phyloP scores from a whole-genome alignment of 2,113 vertebrate genomes.

The Siniperca knerii region DNA sequence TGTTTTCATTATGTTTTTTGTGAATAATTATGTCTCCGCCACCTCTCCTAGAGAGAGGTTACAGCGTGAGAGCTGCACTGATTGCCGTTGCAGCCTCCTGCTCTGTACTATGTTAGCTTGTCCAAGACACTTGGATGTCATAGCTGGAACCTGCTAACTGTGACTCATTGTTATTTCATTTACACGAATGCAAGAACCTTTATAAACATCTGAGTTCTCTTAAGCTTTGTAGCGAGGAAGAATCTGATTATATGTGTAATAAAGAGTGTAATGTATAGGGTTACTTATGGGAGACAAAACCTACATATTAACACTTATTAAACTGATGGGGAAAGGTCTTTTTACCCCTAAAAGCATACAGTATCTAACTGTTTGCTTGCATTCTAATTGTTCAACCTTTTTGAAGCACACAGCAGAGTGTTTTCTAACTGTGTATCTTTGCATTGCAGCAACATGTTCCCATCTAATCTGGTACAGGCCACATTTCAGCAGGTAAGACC shows the following conservation, averaged over 20 bases:
- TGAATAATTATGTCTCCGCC: neutral
- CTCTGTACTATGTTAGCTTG: neutral
- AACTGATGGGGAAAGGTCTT: no score
- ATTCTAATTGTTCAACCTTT: neutral
- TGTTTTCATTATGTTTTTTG: neutral
- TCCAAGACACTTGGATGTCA: neutral
- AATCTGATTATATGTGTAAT: neutral
- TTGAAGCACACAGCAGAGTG: neutral
- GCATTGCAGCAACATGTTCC: slow-evolving; percentile 95
- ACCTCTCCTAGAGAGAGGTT: neutral
- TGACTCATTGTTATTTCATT: neutral
- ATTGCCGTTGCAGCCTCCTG: neutral
- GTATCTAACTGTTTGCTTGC: neutral
- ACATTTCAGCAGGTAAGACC: slow-evolving; percentile 95
- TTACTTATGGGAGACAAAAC: neutral
- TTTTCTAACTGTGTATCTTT: slow-evolving; percentile 13
- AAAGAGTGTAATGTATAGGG: neutral
- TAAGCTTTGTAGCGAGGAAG: neutral
- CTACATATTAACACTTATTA: neutral
- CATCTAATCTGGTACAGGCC: slow-evolving; percentile 95
- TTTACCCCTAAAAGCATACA: neutral
- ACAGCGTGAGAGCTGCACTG: neutral
- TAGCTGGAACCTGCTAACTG: neutral
- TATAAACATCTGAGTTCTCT: neutral
- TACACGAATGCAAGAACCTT: neutral